Evolutionary conservation across 2,888 invertebrate species (phyloP).

Genomic region (Lamellibrachia satsuma): DNA sequence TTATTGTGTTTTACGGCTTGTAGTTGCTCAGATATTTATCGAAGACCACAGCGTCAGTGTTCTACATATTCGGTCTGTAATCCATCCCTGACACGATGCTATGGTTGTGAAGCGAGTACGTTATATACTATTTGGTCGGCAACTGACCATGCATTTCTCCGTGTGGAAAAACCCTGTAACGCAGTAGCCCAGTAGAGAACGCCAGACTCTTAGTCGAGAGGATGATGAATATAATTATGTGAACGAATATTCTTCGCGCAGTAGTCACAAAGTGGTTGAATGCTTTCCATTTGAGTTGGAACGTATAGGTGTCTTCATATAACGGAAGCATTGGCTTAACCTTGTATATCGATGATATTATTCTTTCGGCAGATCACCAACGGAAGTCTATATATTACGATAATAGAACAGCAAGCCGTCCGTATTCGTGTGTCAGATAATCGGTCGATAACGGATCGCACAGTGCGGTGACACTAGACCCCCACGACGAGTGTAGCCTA

Average conservation of each 20-base stretch:
- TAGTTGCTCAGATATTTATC: too few relatives aligned
- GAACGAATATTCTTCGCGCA: too few relatives aligned
- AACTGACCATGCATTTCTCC: too few relatives aligned
- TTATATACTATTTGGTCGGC: too few relatives aligned
- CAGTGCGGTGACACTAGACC: not conserved
- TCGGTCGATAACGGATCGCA: not conserved
- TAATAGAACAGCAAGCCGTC: not conserved
- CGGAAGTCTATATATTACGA: not conserved
- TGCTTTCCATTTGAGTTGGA: not conserved
- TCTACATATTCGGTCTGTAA: not conserved
- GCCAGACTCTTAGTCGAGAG: too few relatives aligned
- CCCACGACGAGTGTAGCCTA: not conserved
- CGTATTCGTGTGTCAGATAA: not conserved
- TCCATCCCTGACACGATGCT: not conserved
- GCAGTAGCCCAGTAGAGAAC: too few relatives aligned
- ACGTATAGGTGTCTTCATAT: not conserved
- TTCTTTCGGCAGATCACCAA: not conserved
- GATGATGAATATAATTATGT: too few relatives aligned
- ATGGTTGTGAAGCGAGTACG: not conserved
- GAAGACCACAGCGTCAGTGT: too few relatives aligned
- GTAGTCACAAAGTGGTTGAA: too few relatives aligned
- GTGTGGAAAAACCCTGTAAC: too few relatives aligned
- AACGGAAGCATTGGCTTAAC: not conserved
- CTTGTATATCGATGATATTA: not conserved
- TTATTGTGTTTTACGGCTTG: not conserved